Evolutionary conservation across 2,797 vertebrate species (phyloP), one percentile per base, ranked within the genome.

Genomic region (Phylloscopus collybita): DNA sequence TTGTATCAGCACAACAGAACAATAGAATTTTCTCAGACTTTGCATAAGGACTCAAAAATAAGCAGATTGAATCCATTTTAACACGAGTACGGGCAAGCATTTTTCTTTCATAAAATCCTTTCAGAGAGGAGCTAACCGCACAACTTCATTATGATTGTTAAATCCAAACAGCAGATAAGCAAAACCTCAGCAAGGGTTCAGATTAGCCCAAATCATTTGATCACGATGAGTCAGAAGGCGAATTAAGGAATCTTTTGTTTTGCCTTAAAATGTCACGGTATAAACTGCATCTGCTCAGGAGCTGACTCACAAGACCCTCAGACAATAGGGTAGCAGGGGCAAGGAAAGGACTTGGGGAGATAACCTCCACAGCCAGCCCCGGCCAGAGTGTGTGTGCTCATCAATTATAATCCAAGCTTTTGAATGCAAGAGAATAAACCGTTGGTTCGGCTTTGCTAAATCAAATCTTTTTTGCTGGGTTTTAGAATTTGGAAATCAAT

Each of bases 241-340:
- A 94, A 95, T 94, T 95, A 95, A 88, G 86, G 86, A 92, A 96
- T 89, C 96, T 92, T 95, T 96, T 96, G 93, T 96, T 96, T 96
- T 95, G 92, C 75, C 67, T 94, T 92, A 94, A 97, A 95, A 96
- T 95, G 94, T 97, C 92, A 96, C 7, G 42, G 88, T 89, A 95
- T 80, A 95, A 94, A 94, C 86, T 92, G 95, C 95, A 97, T 96
- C 95, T 97, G 96, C 92, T 95, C 90, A 95, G 71, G 78, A 96
- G 93, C 94, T 97, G 96, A 97, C 95, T 97, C 96, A 95, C 86
- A 88, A 91, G 95, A 95, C 90, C 74, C 74, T 73, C 92, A 95
- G 74, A 96, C 96, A 97, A 95, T 91, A 93, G 90, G 57, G 74
- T 71, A 62, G 86, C 2, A 22, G 84, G 92, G 90, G 81, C 80